Percentiles rank a stretch among this genome's conserved stretches.
Conservation (phyloP, 1,140 invertebrate genomes). For the Ceratosolen solmsi region DNA sequence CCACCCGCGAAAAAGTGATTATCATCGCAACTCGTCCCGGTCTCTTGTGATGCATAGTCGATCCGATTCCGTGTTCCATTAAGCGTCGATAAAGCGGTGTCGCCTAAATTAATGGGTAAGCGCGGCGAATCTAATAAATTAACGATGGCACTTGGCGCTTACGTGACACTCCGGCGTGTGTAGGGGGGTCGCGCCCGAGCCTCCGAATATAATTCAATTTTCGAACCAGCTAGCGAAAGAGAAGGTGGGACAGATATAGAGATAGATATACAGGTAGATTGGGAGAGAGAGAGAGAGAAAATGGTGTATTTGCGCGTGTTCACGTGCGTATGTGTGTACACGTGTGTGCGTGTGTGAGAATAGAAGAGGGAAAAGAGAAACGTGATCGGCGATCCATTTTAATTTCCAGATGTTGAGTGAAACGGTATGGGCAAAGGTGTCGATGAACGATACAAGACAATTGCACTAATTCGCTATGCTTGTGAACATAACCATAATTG, state of each 20-base stretch:
- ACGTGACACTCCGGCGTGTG: constrained; percentile 4
- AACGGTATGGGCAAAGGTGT: neutral
- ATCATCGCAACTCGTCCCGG: neutral
- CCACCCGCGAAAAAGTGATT: neutral
- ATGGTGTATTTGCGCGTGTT: no score
- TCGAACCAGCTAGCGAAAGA: neutral
- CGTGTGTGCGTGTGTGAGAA: no score
- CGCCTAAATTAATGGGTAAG: constrained; percentile 49
- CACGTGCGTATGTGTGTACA: no score
- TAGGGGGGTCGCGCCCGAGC: neutral
- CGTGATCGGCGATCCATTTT: constrained; percentile 36
- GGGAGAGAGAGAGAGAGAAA: neutral
- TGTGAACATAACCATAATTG: neutral
- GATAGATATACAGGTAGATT: neutral
- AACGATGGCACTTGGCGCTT: constrained; percentile 54
- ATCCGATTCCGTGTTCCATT: constrained; percentile 24
- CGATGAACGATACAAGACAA: neutral
- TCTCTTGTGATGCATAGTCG: constrained; percentile 5
- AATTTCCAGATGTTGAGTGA: constrained; percentile 20
- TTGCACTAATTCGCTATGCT: neutral
- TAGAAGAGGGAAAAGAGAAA: neutral
- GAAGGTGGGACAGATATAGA: neutral
- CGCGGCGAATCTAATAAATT: constrained; percentile 61
- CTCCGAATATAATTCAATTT: constrained; percentile 33
- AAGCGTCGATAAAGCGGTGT: constrained; percentile 25